Evolutionary conservation across 30 jellyfish, hydroid and myxozoan genomes (phyloP).

Genomic region (Mastigias papua): DNA sequence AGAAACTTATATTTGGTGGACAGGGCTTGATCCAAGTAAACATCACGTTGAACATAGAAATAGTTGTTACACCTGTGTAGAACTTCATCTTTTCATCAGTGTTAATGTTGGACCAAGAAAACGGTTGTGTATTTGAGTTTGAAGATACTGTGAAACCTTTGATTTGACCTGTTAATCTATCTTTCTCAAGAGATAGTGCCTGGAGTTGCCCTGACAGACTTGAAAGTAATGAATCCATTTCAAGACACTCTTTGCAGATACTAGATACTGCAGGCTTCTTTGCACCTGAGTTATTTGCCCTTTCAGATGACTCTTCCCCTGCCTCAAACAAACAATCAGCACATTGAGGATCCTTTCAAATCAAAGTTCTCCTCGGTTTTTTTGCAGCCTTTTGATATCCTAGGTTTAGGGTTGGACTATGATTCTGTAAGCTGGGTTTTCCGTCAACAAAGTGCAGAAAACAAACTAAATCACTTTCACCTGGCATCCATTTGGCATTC

Average conservation of each 20-base stretch:
- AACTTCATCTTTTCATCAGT: background rate
- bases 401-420: background rate
- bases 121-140: background rate
- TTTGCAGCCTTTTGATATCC: background rate
- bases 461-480: background rate
- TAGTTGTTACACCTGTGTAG: background rate
- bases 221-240: background rate
- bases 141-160: background rate
- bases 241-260: background rate
- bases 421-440: background rate
- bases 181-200: background rate
- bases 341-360: background rate
- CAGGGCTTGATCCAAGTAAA: background rate
- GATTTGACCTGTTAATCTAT: background rate
- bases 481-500: background rate
- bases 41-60: background rate
- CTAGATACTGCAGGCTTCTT: no score
- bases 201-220: background rate
- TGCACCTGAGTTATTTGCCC: no score
- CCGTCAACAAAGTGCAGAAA: background rate
- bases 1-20: background rate
- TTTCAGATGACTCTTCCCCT: background rate
- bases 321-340: background rate
- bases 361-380: background rate
- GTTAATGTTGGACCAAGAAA: background rate